Evolutionary conservation across 2,888 invertebrate genomes (phyloP).

Genomic region (Macrophya annulata): DNA sequence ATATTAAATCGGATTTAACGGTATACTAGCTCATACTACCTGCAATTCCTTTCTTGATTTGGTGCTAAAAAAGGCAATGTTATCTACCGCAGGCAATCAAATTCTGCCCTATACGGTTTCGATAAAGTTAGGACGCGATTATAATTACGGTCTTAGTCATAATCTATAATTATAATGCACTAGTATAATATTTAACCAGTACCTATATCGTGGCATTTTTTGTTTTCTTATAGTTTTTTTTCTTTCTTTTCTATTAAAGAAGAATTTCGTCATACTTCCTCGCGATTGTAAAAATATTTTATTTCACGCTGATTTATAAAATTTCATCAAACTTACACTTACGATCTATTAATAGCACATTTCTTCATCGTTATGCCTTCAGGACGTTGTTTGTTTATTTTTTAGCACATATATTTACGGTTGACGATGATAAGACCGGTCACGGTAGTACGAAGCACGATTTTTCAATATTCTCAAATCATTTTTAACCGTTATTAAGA

Average conservation of each 20-base stretch:
- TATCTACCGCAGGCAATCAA: slow-evolving; percentile 34
- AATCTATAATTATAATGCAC: slow-evolving; percentile 43
- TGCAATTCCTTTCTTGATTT: slow-evolving; percentile 36
- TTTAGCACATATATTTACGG: neutral
- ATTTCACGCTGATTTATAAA: neutral
- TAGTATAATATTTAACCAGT: neutral
- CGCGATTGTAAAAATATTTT: neutral
- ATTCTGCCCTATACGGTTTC: slow-evolving; percentile 39
- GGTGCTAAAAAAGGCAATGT: slow-evolving; percentile 34
- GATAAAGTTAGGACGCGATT: neutral
- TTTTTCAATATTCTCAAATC: neutral
- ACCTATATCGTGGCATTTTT: neutral
- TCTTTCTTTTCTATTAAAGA: neutral
- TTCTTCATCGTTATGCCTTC: neutral
- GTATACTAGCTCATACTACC: slow-evolving; percentile 5
- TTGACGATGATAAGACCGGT: neutral
- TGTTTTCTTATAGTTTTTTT: neutral
- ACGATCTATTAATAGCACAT: neutral
- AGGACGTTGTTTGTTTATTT: neutral
- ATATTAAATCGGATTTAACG: slow-evolving; percentile 33
- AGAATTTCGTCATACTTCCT: neutral
- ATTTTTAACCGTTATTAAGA: slow-evolving; percentile 25
- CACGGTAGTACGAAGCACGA: neutral
- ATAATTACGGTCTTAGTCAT: slow-evolving; percentile 11
- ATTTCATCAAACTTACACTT: neutral